Conservation (phyloP, 1,140 invertebrate species). For the Chymomyza costata region DNA sequence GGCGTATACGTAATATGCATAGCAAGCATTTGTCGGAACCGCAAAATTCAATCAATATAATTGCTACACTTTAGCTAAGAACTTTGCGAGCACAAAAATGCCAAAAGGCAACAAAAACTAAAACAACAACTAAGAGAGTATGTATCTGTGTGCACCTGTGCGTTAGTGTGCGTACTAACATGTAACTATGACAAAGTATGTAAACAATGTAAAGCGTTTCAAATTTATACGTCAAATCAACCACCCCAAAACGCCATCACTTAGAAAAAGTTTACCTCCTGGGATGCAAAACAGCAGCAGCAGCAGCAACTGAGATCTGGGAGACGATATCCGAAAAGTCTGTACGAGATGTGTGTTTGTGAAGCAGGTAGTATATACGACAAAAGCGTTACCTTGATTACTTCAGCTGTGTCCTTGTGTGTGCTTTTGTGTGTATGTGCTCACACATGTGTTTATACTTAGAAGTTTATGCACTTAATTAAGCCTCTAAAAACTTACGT, state of each 20-base stretch:
- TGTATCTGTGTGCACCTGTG: too few species aligned
- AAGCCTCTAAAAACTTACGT: constrained; percentile 43
- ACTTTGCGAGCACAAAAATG: constrained; percentile 17
- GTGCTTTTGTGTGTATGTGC: not conserved
- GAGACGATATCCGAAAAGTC: too few species aligned
- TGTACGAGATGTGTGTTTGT: constrained; percentile 15
- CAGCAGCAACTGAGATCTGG: constrained; percentile 43
- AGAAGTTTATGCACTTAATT: constrained; percentile 62
- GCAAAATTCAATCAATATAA: constrained; percentile 70
- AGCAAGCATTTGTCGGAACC: constrained; percentile 19
- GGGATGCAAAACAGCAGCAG: constrained; percentile 23
- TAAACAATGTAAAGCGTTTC: constrained; percentile 66
- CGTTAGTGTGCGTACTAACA: constrained; percentile 1
- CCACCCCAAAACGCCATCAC: too few species aligned
- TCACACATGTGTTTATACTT: constrained; percentile 44
- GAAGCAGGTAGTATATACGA: constrained; percentile 6
- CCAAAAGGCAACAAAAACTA: constrained; percentile 11
- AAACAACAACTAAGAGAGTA: constrained; percentile 10
- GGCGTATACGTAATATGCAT: constrained; percentile 32
- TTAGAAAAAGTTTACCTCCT: constrained; percentile 44
- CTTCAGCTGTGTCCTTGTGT: constrained; percentile 4
- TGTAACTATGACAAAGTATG: constrained; percentile 58
- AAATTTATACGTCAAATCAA: constrained; percentile 54
- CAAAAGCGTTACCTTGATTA: too few species aligned
- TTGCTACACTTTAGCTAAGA: constrained; percentile 64